Percentiles rank a stretch among this genome's conserved stretches.
These are phyloP conservation scores for Gavia stellata DNA, from an alignment of 2,113 vertebrate genomes.

Conservation along the genomic window DNA sequence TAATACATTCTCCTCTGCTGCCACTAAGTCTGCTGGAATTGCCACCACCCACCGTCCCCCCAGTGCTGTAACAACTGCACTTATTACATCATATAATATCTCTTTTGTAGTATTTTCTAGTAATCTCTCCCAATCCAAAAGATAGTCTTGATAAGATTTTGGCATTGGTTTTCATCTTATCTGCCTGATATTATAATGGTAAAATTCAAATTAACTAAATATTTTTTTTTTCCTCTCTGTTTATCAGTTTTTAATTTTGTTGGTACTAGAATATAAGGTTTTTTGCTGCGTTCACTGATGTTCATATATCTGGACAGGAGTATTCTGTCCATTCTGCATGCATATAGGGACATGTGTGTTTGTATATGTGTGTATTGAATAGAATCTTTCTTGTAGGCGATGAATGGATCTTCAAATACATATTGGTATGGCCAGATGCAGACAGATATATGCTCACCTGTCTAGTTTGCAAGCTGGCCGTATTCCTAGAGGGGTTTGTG, in stretches of 20 bases:
- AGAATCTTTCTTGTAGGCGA: neutral
- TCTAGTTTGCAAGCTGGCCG: neutral
- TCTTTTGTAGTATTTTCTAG: constrained; percentile 19
- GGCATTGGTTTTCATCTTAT: neutral
- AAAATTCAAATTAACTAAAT: neutral
- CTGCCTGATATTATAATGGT: neutral
- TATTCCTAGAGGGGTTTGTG: neutral
- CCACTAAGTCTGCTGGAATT: constrained; percentile 32
- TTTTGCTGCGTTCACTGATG: neutral
- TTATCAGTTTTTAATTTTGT: neutral
- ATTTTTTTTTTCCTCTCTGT: neutral
- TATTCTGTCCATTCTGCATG: neutral
- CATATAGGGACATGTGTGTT: neutral
- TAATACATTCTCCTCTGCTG: constrained; percentile 13
- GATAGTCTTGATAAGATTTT: neutral
- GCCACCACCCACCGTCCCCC: constrained; percentile 25
- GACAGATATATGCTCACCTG: neutral
- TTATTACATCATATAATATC: constrained; percentile 32
- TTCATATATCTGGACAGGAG: neutral
- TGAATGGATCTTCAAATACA: neutral
- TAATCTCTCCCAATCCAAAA: neutral
- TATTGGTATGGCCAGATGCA: neutral
- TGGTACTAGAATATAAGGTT: neutral
- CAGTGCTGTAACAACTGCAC: neutral
- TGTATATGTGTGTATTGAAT: neutral